Evolutionary conservation across 2,888 invertebrate genomes (phyloP).

Genomic region (Cosmorhoe ocellata): DNA sequence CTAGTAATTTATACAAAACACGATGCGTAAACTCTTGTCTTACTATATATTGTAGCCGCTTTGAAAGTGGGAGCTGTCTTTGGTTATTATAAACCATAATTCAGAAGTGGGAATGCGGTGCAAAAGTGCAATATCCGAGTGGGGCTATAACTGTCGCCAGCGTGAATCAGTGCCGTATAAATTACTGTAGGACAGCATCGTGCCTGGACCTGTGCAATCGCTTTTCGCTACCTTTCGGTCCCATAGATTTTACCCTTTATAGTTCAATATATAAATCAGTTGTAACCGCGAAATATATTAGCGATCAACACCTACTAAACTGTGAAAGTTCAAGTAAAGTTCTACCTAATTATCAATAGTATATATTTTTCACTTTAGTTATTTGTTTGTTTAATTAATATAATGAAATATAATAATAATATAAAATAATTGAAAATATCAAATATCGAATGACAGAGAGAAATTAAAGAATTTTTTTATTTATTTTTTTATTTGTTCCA

Average conservation of each 20-base stretch:
- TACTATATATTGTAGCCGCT: slow-evolving; percentile 15
- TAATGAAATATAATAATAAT: no score
- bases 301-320: no score
- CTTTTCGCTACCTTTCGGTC: slow-evolving; percentile 10
- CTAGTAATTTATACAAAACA: background rate
- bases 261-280: slow-evolving; percentile 5
- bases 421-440: no score
- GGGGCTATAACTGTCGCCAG: slow-evolving; percentile 74
- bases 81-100: slow-evolving; percentile 68
- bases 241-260: background rate
- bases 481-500: no score
- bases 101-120: slow-evolving; percentile 66
- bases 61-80: slow-evolving; percentile 45
- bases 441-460: no score
- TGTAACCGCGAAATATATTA: no score
- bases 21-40: slow-evolving; percentile 2
- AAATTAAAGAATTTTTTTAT: no score
- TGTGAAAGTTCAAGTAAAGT: no score
- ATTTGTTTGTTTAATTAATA: no score
- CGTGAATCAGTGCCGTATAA: slow-evolving; percentile 78
- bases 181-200: slow-evolving; percentile 60
- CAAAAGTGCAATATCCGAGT: slow-evolving; percentile 77
- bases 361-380: no score
- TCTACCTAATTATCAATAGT: no score
- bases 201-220: slow-evolving; percentile 16